Evolutionary conservation across 2,888 invertebrate genomes (phyloP), one percentile per base, ranked within the genome.

Genomic region (Liodrosophila aerea): DNA sequence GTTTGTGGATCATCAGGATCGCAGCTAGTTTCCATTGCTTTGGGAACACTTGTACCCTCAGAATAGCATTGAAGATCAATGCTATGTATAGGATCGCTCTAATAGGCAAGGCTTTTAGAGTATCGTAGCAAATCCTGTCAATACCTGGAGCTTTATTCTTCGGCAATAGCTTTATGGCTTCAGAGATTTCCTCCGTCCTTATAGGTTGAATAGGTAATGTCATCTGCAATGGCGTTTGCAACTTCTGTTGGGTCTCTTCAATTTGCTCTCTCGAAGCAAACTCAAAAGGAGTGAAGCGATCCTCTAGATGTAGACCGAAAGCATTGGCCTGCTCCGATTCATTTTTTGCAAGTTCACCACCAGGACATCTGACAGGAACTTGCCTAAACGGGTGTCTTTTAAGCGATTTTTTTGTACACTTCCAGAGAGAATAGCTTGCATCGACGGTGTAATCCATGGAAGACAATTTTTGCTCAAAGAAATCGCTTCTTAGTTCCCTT

Each of bases 401-500:
- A 33, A 33, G 33, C 33, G 33, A 22, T 34, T 36, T n/a, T n/a
- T n/a, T 52, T 8, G 29, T 43, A 16, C 15, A 34, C 44, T 44
- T 52, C 52, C 44, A 52, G n/a, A 11, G 30, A n/a, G 5, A 40
- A n/a, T n/a, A n/a, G n/a, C n/a, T n/a, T n/a, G n/a, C n/a, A n/a
- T n/a, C n/a, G n/a, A 47, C 31, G 3, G 50, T 44, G 15, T 50
- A 45, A 15, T 57, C 44, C 49, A 45, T 45, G 12, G 45, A 40
- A 11, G 40, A 8, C 12, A 58, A 31, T 39, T 51, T 58, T 22
- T 58, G 50, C 34, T 58, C 33, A n/a, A 57, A 57, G 27, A 58
- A 58, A 30, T 58, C 27, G 13, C 39, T 39, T 30, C 49, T 22
- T 2, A 57, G 29, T 16, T 57, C 49, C 9, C 49, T 50, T 57